A percentile compares a stretch with the other conserved stretches of the same genome.
Conservation (phyloP, 2,113 vertebrate genomes). For the Ailuropoda melanoleuca region DNA sequence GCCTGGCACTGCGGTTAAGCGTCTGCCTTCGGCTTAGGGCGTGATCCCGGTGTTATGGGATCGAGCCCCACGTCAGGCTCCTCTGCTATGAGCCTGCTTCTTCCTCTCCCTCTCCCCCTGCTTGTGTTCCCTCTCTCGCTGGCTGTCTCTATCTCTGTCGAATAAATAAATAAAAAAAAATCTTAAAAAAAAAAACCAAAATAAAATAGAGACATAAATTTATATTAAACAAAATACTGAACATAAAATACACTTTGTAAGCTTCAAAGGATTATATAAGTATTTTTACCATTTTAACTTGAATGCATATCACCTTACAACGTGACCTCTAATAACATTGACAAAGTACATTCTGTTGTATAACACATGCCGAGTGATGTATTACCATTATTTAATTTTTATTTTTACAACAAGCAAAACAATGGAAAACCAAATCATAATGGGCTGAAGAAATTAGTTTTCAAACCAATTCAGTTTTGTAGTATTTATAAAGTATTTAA, state of each 20-base stretch:
- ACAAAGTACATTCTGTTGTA: background rate
- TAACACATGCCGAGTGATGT: background rate
- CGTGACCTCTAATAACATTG: background rate
- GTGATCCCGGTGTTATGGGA: too few species aligned
- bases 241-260: background rate
- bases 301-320: background rate
- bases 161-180: too few species aligned
- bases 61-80: too few species aligned
- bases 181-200: too few species aligned
- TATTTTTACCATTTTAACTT: background rate
- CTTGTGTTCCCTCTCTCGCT: too few species aligned
- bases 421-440: background rate
- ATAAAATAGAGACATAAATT: background rate
- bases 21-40: too few species aligned
- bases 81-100: too few species aligned
- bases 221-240: background rate
- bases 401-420: background rate
- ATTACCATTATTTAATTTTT: background rate
- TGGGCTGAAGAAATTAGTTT: background rate
- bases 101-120: too few species aligned
- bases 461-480: background rate
- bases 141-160: too few species aligned
- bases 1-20: too few species aligned
- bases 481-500: background rate
- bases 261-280: background rate